Evolutionary conservation across 2,888 invertebrate species (phyloP), one percentile per base, ranked within the genome.

Genomic region (Epicampocera succincta): DNA sequence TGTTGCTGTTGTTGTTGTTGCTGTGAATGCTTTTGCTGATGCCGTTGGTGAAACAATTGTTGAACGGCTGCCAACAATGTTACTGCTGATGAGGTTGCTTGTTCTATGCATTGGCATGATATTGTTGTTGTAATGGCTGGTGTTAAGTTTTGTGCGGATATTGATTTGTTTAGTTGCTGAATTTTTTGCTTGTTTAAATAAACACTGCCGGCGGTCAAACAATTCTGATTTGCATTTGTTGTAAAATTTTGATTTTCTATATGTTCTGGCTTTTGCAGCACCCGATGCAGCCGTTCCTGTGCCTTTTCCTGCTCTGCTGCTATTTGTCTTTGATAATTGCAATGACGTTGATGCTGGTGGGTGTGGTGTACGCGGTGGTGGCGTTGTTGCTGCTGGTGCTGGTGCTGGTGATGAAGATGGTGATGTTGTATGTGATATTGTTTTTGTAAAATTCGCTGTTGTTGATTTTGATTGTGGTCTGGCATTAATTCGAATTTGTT

Each of bases 401-500:
- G 25, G 0, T 58, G 46, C 0, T 56, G 56, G 0, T 66, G 60
- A 0, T 80, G 79, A 13, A 73, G 77, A 12, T 77, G 80, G 13
- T 76, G 61, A 19, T 73, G 76, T 46, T 77, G 74, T 60, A 71
- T 75, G 42, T 76, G 76, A 72, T 80, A 71, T 80, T 75, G 73
- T 71, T 77, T 68, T 68, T 74, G 63, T 68, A 78, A 58, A 65
- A 73, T 68, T 76, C 73, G 44, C 33, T 76, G 66, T 48, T 80
- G 44, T 52, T 66, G 66, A 13, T 80, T 68, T 65, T 75, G 80
- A 54, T 69, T 29, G 54, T 75, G 77, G 40, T 72, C 68, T 58
- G 61, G 46, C 75, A 80, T 75, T 74, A 74, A 78, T 71, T 82
- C 66, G 52, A 82, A 46, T 78, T 74, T 69, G 65, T 74, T 78